Evolutionary conservation across 1,140 invertebrate genomes (phyloP), one percentile per base, ranked within the genome.

Genomic region (Ericerus pela): DNA sequence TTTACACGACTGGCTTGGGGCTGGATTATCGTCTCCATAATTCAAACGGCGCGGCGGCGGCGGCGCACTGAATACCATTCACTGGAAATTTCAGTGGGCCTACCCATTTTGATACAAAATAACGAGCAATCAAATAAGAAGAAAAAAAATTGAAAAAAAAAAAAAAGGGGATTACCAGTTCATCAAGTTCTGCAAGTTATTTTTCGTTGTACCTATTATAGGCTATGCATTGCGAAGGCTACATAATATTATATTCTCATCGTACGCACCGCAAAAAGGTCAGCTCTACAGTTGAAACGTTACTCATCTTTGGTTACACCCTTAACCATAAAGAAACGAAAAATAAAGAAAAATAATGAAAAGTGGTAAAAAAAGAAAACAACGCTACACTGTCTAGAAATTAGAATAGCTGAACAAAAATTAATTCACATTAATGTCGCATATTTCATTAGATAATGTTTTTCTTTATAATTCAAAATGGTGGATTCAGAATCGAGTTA

Each of bases 121-220:
- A 38, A 24, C 41, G 26, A 38, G 41, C 18, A 24, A 47, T 47
- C 41, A 47, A 47, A 47, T 47, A 47, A n/a, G n/a, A n/a, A n/a
- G n/a, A n/a, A n/a, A n/a, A n/a, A n/a, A n/a, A n/a, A n/a, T n/a
- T n/a, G n/a, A n/a, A n/a, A n/a, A n/a, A n/a, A n/a, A n/a, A n/a
- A n/a, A n/a, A n/a, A 24, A 47, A 47, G 41, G 41, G 41, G 41
- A 47, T 47, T 47, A 47, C 41, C 20, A 47, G 41, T 47, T 47
- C 41, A 47, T 47, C 41, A 47, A 47, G 41, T 47, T 47, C 41
- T 47, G 41, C 41, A 47, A 24, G 41, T 47, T 47, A 47, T 47
- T 47, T 22, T 6, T n/a, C n/a, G n/a, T n/a, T n/a, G n/a, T n/a
- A n/a, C n/a, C n/a, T n/a, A n/a, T n/a, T n/a, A n/a, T n/a, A n/a